A percentile compares a stretch with the other conserved stretches of the same genome.
These are phyloP conservation scores for Mixornis gularis DNA, from an alignment of 2,113 vertebrate species.

Conservation along the genomic window DNA sequence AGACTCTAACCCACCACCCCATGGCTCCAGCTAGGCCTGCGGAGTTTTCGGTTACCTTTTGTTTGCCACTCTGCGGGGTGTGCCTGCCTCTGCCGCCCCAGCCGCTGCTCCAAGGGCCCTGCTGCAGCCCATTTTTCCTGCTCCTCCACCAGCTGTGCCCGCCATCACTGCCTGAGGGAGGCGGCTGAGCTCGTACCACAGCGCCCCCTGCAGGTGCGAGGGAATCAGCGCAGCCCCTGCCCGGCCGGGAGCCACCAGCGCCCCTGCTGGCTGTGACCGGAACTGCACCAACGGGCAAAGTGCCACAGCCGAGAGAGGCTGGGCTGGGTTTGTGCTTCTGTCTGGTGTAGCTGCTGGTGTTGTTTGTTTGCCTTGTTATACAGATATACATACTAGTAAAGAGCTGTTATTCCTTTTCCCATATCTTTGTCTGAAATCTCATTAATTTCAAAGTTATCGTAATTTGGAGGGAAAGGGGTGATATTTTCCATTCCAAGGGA, in stretches of 20 bases:
- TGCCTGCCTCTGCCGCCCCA: background rate
- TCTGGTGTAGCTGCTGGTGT: accelerated
- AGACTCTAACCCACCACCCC: background rate
- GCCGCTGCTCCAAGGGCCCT: accelerated
- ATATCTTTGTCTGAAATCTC: background rate
- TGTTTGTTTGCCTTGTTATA: too few relatives aligned
- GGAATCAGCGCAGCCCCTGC: background rate
- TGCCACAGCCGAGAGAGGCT: accelerated
- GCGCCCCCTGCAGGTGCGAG: background rate
- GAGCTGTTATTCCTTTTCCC: background rate
- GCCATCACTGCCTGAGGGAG: accelerated
- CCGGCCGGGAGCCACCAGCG: background rate
- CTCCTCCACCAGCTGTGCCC: accelerated
- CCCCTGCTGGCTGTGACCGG: background rate
- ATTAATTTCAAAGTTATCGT: background rate
- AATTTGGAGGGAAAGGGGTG: background rate
- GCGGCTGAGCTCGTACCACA: background rate
- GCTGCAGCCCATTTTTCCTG: too few relatives aligned
- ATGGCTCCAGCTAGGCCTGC: accelerated
- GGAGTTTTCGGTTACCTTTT: background rate
- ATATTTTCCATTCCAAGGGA: background rate
- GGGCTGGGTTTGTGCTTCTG: accelerated
- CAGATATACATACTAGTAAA: background rate
- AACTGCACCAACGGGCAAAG: background rate
- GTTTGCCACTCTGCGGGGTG: too few relatives aligned